phyloP scores from a whole-genome alignment of 2,888 invertebrate genomes.

The Eupeodes luniger region DNA sequence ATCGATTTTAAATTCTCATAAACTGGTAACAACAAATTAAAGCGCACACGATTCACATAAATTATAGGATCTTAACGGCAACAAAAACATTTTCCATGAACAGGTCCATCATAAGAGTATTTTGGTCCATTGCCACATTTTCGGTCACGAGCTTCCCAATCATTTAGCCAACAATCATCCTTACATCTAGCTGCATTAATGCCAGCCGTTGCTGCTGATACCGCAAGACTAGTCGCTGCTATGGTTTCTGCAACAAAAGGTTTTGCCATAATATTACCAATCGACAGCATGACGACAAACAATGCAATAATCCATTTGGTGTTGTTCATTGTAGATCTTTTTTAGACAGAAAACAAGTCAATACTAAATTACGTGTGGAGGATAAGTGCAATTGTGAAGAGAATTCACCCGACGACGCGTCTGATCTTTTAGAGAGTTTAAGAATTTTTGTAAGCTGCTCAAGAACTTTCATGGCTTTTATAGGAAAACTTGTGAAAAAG shows the following conservation, averaged over 20 bases:
- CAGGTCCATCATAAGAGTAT: conserved; percentile 28
- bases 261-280: background rate
- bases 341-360: too few relatives aligned
- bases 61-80: background rate
- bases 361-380: too few relatives aligned
- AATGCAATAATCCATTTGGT: background rate
- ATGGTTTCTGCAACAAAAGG: background rate
- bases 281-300: background rate
- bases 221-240: background rate
- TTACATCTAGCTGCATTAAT: background rate
- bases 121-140: conserved; percentile 12
- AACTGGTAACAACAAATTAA: background rate
- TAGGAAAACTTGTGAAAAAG: background rate
- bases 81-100: conserved; percentile 36
- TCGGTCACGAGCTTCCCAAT: conserved; percentile 17
- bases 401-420: too few relatives aligned
- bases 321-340: background rate
- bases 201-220: background rate
- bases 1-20: too few relatives aligned
- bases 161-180: conserved; percentile 21
- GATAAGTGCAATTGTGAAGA: too few relatives aligned
- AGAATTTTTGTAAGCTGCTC: background rate
- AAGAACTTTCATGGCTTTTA: background rate
- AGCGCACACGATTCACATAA: background rate
- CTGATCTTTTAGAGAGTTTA: background rate